These are phyloP conservation scores for Psilanteris sp. DNA, from an alignment of 1,140 invertebrate species.

Conservation along the genomic window DNA sequence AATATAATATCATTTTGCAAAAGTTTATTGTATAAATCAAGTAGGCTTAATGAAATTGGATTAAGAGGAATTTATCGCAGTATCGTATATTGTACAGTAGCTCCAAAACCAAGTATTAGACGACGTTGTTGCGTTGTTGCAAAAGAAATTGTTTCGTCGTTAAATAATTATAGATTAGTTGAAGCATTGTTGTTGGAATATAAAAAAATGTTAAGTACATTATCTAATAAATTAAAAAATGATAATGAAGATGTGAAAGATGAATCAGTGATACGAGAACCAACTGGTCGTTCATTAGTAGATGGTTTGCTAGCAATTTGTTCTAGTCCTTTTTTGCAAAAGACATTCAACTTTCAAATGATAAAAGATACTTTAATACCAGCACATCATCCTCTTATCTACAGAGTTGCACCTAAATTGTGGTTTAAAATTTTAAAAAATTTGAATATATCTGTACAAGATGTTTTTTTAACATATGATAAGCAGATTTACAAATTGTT, in stretches of 20 bases:
- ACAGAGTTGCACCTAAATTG: conserved; percentile 79
- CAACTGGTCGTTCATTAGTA: conserved; percentile 72
- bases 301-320: conserved; percentile 75
- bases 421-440: conserved; percentile 84
- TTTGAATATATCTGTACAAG: conserved; percentile 80
- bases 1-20: conserved; percentile 84
- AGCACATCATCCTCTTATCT: conserved; percentile 85
- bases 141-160: conserved; percentile 70
- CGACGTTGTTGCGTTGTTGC: conserved; percentile 68
- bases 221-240: conserved; percentile 79
- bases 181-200: conserved; percentile 83
- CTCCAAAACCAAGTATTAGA: conserved; percentile 72
- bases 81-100: conserved; percentile 83
- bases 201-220: conserved; percentile 80
- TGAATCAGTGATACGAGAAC: conserved; percentile 66
- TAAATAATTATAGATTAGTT: conserved; percentile 73
- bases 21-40: conserved; percentile 82
- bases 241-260: conserved; percentile 74
- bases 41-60: conserved; percentile 81
- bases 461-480: conserved; percentile 81
- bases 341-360: conserved; percentile 68
- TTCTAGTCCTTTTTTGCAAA: conserved; percentile 71
- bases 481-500: conserved; percentile 82
- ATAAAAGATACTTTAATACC: conserved; percentile 82
- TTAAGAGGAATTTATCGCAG: conserved; percentile 81